Base-by-base conservation (phyloP, 1,140 invertebrate genomes). In the Leptestheria dahalacensis region DNA sequence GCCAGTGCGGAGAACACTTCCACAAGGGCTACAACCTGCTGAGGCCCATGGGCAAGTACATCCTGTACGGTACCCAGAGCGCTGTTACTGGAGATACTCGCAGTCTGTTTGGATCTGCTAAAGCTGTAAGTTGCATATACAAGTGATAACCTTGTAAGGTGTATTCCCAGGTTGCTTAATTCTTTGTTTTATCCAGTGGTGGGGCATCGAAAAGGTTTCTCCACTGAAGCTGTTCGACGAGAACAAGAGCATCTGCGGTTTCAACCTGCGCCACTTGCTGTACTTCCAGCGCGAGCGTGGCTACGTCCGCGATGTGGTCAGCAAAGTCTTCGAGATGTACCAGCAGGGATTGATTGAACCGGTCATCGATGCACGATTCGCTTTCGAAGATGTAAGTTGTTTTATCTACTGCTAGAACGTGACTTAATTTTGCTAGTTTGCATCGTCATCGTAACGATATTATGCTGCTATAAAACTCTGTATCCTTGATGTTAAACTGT, bases 191-290 rank as follows among this genome's bases (percentile, higher is more conserved):
- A 29, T 50, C 29, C 54, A 75, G 84, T 91, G 88, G 88, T 91
- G 86, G 87, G 86, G 89, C 77, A 86, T 89, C 20, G 88, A 91
- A 70, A 91, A 90, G 73, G 79, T 91, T 48, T 88, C 83, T 6
- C 87, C 88, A 1, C 80, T 91, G 64, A 91, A 90, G 72, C 72
- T 92, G 62, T 91, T 84, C 71, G 88, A 91, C 66, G 88, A 93
- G 68, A 92, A 91, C 74, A 88, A 89, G 73, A 82, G 79, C 49
- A 74, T 92, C 48, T 77, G 81, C 21, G 88, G 88, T 1, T 80
- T 93, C 68, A 88, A 91, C 74, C 76, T 91, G 62, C 82, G 88
- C 48, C 84, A 88, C 70, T 73, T 92, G 67, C 76, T 91, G 70
- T 87, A 86, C 72, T 82, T 86, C 63, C 85, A 91, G 66, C 81